phyloP scores from a whole-genome alignment of 92 coral and sea anemone species.

The Hydrozoanthus gracilis region DNA sequence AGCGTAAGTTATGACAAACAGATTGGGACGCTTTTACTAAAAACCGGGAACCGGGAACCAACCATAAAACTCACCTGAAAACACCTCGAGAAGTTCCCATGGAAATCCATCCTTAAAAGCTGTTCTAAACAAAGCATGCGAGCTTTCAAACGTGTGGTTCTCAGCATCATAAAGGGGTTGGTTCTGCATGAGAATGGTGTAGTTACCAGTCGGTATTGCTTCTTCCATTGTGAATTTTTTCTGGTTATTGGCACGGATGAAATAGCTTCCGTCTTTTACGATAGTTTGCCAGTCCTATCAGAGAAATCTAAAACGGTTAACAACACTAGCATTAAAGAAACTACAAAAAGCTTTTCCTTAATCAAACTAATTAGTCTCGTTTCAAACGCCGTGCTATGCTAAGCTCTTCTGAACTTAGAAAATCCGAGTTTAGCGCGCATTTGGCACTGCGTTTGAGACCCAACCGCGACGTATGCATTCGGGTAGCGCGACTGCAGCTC shows the following conservation, averaged over 20 bases:
- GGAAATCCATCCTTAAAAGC: slow-evolving; percentile 86
- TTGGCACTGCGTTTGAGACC: too few relatives aligned
- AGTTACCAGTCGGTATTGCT: slow-evolving; percentile 53
- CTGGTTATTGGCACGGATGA: slow-evolving; percentile 63
- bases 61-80: slow-evolving; percentile 55
- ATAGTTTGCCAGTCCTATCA: slow-evolving; percentile 70
- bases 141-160: slow-evolving; percentile 68
- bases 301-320: neutral
- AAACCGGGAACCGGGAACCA: neutral
- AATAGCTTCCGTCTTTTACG: slow-evolving; percentile 61
- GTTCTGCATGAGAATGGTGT: slow-evolving; percentile 69
- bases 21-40: too few relatives aligned
- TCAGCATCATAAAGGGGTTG: slow-evolving; percentile 76
- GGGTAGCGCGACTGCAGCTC: too few relatives aligned
- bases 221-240: slow-evolving; percentile 58
- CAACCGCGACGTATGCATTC: too few relatives aligned
- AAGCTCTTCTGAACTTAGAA: too few relatives aligned
- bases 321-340: neutral
- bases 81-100: slow-evolving; percentile 85
- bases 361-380: neutral
- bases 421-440: too few relatives aligned
- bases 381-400: neutral
- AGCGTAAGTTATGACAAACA: too few relatives aligned
- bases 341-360: too few relatives aligned
- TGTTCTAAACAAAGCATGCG: slow-evolving; percentile 66